These are phyloP conservation scores for Acanthopleura granulata DNA, from an alignment of 2,888 invertebrate genomes.

Conservation along the genomic window DNA sequence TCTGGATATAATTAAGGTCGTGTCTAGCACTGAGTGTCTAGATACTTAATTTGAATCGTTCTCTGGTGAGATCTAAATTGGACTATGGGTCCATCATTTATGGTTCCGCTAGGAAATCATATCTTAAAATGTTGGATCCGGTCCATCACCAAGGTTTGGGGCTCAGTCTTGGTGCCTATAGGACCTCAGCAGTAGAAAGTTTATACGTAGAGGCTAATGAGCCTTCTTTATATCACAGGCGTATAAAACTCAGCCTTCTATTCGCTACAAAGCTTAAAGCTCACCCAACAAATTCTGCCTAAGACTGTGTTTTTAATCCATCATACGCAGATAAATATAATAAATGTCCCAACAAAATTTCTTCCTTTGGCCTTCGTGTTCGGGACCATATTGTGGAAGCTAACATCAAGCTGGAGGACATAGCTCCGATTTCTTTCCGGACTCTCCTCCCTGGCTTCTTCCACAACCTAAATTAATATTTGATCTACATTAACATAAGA, in stretches of 20 bases:
- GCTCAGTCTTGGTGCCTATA: not conserved
- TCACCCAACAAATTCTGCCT: too few relatives aligned
- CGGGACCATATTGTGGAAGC: too few relatives aligned
- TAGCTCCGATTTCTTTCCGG: too few relatives aligned
- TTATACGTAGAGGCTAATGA: not conserved
- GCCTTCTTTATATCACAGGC: not conserved
- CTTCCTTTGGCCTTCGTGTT: too few relatives aligned
- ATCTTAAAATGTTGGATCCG: slow-evolving; percentile 7
- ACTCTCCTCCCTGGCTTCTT: too few relatives aligned
- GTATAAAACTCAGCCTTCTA: not conserved
- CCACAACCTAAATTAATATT: too few relatives aligned
- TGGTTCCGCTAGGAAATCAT: slow-evolving; percentile 13
- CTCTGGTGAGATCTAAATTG: slow-evolving; percentile 8
- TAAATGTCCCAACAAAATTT: too few relatives aligned
- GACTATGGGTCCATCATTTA: slow-evolving; percentile 21
- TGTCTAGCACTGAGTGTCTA: not conserved
- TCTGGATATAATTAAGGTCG: not conserved
- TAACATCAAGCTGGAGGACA: too few relatives aligned
- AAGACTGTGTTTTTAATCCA: too few relatives aligned
- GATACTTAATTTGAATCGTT: slow-evolving; percentile 5
- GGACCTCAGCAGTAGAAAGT: not conserved
- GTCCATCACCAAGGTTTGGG: slow-evolving; percentile 4
- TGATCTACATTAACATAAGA: too few relatives aligned
- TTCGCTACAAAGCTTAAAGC: too few relatives aligned
- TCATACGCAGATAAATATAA: too few relatives aligned